Evolutionary conservation across 2,113 vertebrate genomes (phyloP).

Genomic region (Salvelinus alpinus): DNA sequence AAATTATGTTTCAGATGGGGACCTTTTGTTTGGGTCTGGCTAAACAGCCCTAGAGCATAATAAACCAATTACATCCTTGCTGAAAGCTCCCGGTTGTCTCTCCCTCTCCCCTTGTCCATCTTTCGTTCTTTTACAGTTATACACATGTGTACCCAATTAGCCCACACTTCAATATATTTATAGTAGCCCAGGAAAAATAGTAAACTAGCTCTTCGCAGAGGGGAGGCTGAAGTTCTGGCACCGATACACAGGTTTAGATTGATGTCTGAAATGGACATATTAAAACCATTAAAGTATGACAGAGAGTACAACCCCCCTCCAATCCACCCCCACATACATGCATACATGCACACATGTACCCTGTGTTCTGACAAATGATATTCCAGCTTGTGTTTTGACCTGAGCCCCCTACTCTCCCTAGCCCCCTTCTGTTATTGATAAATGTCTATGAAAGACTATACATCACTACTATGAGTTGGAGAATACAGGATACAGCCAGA

Average conservation of each 20-base stretch:
- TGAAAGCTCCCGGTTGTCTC: slow-evolving; percentile 19
- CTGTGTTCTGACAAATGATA: slow-evolving; percentile 38
- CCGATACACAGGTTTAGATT: slow-evolving; percentile 22
- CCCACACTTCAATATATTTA: slow-evolving; percentile 19
- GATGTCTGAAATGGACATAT: slow-evolving; percentile 31
- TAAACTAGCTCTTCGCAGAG: slow-evolving; percentile 20
- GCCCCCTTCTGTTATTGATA: slow-evolving; percentile 33
- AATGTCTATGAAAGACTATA: slow-evolving; percentile 45
- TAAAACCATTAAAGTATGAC: slow-evolving; percentile 39
- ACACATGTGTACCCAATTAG: slow-evolving; percentile 29
- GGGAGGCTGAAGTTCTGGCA: slow-evolving; percentile 32
- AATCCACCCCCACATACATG: not conserved
- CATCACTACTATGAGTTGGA: slow-evolving; percentile 31
- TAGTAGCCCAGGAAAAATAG: slow-evolving; percentile 10
- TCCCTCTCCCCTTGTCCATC: not conserved
- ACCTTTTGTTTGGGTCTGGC: slow-evolving; percentile 58
- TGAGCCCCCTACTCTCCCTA: slow-evolving; percentile 28
- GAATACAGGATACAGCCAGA: slow-evolving; percentile 11
- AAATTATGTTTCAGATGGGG: slow-evolving; percentile 51
- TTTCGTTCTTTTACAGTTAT: slow-evolving; percentile 8
- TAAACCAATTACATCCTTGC: slow-evolving; percentile 30
- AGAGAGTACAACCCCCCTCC: slow-evolving; percentile 36
- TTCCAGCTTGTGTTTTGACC: slow-evolving; percentile 26
- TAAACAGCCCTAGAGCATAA: not conserved
- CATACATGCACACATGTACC: slow-evolving; percentile 16